Conservation (phyloP, 2,888 invertebrate species). For the Melieria omissa region DNA sequence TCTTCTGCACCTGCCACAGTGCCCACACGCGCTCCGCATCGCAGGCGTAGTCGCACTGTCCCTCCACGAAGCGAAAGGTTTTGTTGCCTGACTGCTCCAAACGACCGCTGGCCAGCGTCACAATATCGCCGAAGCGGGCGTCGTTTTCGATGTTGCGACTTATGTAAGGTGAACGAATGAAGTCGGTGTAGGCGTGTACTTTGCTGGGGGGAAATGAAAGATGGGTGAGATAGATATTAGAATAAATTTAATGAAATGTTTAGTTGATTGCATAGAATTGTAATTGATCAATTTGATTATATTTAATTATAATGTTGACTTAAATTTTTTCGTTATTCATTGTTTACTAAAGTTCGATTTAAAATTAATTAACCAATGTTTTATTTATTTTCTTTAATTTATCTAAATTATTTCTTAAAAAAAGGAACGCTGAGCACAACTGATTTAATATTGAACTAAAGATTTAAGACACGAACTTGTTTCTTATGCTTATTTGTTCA, state of each 20-base stretch:
- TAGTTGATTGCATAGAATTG: no score
- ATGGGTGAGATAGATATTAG: not conserved
- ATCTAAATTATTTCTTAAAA: not conserved
- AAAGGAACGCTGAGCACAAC: not conserved
- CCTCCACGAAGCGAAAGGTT: constrained; percentile 71
- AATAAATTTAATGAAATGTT: no score
- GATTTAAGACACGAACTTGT: constrained; percentile 30
- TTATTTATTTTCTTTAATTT: no score
- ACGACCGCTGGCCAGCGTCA: constrained; percentile 74
- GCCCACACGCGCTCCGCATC: constrained; percentile 69
- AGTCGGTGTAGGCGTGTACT: constrained; percentile 58
- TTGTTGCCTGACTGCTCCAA: constrained; percentile 68
- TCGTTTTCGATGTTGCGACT: constrained; percentile 46
- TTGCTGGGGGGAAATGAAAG: constrained; percentile 42
- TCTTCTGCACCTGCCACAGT: constrained; percentile 77
- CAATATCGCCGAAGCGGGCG: constrained; percentile 73
- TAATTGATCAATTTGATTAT: no score
- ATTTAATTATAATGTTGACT: no score
- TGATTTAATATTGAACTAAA: constrained; percentile 10
- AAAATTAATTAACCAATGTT: no score
- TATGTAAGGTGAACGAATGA: constrained; percentile 58
- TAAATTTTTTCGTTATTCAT: no score
- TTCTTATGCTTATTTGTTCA: not conserved
- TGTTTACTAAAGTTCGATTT: no score
- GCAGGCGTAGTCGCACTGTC: constrained; percentile 47